Percentiles rank a stretch among this genome's conserved stretches.
Conservation (phyloP, 2,113 vertebrate species). For the Shinisaurus crocodilurus region DNA sequence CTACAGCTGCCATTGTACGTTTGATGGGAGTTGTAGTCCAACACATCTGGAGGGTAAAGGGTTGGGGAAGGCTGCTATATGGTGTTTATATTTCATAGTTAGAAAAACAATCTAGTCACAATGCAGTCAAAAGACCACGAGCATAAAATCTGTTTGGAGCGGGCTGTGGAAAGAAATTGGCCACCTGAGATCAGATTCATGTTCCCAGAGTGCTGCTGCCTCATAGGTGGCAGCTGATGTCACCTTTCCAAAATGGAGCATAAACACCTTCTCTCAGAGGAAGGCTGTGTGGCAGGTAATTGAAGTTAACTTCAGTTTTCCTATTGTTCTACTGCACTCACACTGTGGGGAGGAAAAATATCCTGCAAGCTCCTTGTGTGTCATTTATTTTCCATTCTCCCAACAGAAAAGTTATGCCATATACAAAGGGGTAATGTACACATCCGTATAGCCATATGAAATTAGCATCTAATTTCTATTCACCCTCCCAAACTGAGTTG, state of each 20-base stretch:
- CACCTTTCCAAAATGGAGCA: neutral
- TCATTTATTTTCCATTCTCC: neutral
- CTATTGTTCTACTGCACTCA: rapidly evolving
- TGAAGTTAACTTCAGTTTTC: neutral
- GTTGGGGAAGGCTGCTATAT: neutral
- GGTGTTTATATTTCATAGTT: neutral
- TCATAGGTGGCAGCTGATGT: neutral
- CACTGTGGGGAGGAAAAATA: neutral
- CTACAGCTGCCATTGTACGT: no score
- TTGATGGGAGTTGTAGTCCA: no score
- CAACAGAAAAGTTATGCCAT: neutral
- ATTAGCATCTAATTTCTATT: neutral
- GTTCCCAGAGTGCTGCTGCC: neutral
- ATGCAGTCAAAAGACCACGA: neutral
- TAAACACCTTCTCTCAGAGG: neutral
- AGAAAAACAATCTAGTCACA: neutral
- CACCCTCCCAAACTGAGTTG: neutral
- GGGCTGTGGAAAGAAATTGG: slow-evolving; percentile 1
- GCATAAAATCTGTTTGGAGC: slow-evolving; percentile 7
- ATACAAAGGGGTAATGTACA: neutral
- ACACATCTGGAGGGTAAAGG: no score
- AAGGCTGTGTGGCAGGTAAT: neutral
- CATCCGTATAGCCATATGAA: neutral
- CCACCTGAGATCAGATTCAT: neutral
- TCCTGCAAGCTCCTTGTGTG: rapidly evolving